Base-by-base conservation (phyloP, 64 coral and sea anemone species). In the Hydrozoanthus tunicans region DNA sequence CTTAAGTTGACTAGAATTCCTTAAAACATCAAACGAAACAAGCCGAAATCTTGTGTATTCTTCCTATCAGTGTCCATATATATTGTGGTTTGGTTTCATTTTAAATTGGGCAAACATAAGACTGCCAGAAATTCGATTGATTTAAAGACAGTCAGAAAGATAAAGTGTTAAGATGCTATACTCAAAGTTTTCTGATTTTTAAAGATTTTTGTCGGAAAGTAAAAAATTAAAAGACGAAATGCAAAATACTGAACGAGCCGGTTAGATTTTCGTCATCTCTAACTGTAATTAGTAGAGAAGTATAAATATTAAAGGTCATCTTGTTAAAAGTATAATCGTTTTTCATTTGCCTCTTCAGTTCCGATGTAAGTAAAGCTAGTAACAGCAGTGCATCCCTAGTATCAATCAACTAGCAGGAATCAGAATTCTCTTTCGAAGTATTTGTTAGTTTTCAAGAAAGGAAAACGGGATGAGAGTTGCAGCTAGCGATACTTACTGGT, bases 401-500 rank as follows among this genome's bases (percentile, higher is more conserved):
- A 43, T 43, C 2, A 1, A 43, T 43, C 32, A 43, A 43, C 32
- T 43, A 43, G 2, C 32, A 43, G 32, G 32, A 43, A 43, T 43
- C 32, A 43, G 32, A 43, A 43, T 43, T 43, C 32, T 43, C 32
- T 43, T 69, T 69, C 24, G 15, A 17, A 69, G 24, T n/a, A 69
- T 20, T 69, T n/a, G 1, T 6, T 5, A n/a, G 15, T 69, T 20
- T 4, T 24, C n/a, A 6, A 14, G 6, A 69, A 69, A 20, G 15
- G 6, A 60, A 61, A 3, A 58, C 9, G 53, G 26, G 51, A 20
- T n/a, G 32, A 75, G 6, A 75, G 25, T 51, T 75, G 4, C 23
- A 9, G 56, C 17, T 54, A 59, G 78, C 56, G 7, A 67, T 6
- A 85, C 82, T 70, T 85, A 85, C 82, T 85, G 51, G 51, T 55